Evolutionary conservation across 2,888 invertebrate genomes (phyloP).

Genomic region (Lordiphosa fenestrarum): DNA sequence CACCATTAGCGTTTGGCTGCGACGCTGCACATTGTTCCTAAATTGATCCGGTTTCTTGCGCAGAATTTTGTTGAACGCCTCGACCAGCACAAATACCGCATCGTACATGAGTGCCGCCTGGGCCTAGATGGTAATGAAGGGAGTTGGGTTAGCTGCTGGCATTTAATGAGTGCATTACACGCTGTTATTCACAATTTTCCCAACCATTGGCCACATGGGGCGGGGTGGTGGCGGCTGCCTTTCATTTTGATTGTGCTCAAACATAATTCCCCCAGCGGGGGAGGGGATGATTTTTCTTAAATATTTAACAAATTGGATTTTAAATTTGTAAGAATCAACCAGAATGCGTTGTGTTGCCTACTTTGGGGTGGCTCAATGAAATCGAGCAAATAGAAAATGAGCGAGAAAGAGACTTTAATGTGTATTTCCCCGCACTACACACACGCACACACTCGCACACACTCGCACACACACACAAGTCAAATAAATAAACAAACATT

Average conservation of each 20-base stretch:
- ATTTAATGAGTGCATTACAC: constrained; percentile 72
- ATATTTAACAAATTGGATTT: constrained; percentile 23
- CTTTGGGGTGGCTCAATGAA: constrained; percentile 7
- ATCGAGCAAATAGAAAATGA: constrained; percentile 26
- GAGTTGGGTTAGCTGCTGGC: constrained; percentile 26
- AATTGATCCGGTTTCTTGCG: constrained; percentile 93
- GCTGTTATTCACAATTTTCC: constrained; percentile 66
- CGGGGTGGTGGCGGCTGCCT: constrained; percentile 7
- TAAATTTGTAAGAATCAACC: too few species aligned
- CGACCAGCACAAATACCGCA: constrained; percentile 94
- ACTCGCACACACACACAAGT: constrained; percentile 45
- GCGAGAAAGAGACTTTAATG: constrained; percentile 40
- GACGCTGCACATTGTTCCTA: constrained; percentile 85
- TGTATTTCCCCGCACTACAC: constrained; percentile 37
- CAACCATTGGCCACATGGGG: constrained; percentile 37
- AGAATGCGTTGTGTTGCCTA: constrained; percentile 14
- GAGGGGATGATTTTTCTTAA: constrained; percentile 10
- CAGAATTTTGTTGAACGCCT: constrained; percentile 92
- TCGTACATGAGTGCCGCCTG: constrained; percentile 98
- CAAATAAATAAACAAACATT: constrained; percentile 66
- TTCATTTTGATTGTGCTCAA: constrained; percentile 19
- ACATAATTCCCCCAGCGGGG: too few species aligned
- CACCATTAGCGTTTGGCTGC: constrained; percentile 83
- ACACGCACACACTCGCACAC: constrained; percentile 16
- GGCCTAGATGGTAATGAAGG: constrained; percentile 82